A percentile compares a stretch with the other conserved stretches of the same genome.
phyloP scores from a whole-genome alignment of 2,888 invertebrate genomes.

The Scelioninae gen. 1 region DNA sequence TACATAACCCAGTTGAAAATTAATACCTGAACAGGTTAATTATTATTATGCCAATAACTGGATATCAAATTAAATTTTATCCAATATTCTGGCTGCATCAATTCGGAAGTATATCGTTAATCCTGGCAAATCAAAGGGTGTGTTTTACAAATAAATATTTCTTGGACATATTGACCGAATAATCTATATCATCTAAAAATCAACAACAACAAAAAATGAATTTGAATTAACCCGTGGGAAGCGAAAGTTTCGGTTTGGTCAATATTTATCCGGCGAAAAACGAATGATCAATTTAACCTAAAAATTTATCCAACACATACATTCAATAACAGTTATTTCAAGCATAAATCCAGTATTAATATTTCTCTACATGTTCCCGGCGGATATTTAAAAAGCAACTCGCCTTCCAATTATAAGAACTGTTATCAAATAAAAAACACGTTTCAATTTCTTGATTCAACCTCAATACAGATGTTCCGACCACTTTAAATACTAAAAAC shows the following conservation, averaged over 20 bases:
- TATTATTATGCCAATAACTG: background rate
- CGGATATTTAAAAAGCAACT: background rate
- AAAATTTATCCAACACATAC: background rate
- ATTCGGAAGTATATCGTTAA: background rate
- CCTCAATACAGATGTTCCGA: background rate
- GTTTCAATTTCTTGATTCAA: background rate
- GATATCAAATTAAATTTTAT: background rate
- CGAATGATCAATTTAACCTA: background rate
- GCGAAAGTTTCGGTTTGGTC: too few relatives aligned
- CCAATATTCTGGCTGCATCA: background rate
- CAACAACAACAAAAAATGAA: too few relatives aligned
- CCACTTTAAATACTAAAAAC: background rate
- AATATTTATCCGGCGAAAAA: background rate
- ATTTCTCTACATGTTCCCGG: background rate
- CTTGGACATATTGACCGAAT: too few relatives aligned
- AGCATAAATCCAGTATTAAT: background rate
- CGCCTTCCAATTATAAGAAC: slow-evolving; percentile 1
- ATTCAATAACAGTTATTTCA: background rate
- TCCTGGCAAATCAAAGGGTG: too few relatives aligned
- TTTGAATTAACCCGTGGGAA: too few relatives aligned
- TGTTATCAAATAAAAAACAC: background rate
- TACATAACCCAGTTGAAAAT: slow-evolving; percentile 5
- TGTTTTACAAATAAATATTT: too few relatives aligned
- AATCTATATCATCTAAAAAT: too few relatives aligned
- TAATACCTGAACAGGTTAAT: background rate